Conservation (phyloP, 2,797 vertebrate species). For the Naso thynnoides region DNA sequence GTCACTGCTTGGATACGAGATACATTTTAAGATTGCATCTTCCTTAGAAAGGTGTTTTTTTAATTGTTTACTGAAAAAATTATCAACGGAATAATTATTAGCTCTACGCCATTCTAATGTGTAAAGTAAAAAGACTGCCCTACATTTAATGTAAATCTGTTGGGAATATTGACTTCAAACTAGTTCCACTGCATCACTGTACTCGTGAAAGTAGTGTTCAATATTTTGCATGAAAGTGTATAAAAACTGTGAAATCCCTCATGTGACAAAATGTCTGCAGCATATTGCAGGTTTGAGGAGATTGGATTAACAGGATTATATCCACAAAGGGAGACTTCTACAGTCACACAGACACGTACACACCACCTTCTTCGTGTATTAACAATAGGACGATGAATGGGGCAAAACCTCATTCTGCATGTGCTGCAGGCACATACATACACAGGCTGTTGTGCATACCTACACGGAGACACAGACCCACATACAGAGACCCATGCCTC, state of each 20-base stretch:
- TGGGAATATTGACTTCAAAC: neutral
- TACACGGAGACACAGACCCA: constrained; percentile 19
- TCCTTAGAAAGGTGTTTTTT: too few species aligned
- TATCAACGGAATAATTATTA: neutral
- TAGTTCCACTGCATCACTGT: neutral
- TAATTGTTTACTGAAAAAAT: neutral
- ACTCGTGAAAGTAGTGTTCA: neutral
- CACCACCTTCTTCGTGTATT: constrained; percentile 9
- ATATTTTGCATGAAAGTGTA: neutral
- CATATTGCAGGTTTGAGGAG: constrained; percentile 33
- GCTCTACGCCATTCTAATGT: too few species aligned
- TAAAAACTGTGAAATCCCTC: constrained; percentile 21
- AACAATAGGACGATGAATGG: constrained; percentile 9
- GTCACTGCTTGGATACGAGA: neutral
- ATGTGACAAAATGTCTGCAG: constrained; percentile 17
- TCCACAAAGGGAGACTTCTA: constrained; percentile 21
- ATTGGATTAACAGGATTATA: constrained; percentile 37
- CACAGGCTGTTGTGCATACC: constrained; percentile 7
- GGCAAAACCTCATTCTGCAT: constrained; percentile 18
- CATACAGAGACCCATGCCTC: constrained; percentile 15
- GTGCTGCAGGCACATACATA: constrained; percentile 9
- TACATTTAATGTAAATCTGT: neutral
- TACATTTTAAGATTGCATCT: neutral
- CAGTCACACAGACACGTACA: neutral
- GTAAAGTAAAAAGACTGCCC: neutral